Conservation (phyloP, 2,113 vertebrate species). For the Plestiodon gilberti region DNA sequence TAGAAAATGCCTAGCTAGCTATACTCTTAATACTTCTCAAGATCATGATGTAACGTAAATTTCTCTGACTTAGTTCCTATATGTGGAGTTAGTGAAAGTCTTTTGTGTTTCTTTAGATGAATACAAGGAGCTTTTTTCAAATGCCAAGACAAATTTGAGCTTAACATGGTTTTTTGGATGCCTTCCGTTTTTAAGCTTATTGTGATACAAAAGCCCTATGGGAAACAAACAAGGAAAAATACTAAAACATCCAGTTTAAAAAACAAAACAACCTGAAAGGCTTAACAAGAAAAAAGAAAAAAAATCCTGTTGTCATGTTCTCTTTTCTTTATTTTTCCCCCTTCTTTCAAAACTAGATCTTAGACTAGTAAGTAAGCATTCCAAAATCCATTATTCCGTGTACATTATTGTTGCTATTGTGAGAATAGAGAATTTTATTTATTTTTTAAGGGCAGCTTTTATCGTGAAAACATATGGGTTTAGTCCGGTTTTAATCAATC, state of each 20-base stretch:
- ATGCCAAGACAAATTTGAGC: conserved; percentile 70
- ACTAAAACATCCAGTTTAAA: conserved; percentile 70
- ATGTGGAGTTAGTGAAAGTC: conserved; percentile 80
- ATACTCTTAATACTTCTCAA: conserved; percentile 78
- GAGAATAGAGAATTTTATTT: conserved; percentile 85
- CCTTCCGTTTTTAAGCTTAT: conserved; percentile 72
- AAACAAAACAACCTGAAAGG: conserved; percentile 45
- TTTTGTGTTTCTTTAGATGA: conserved; percentile 80
- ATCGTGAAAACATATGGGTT: conserved; percentile 80
- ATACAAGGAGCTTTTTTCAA: conserved; percentile 73
- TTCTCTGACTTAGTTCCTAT: conserved; percentile 78
- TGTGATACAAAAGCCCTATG: conserved; percentile 72
- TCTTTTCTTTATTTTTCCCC: conserved; percentile 40
- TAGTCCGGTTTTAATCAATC: conserved; percentile 78
- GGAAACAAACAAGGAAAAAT: conserved; percentile 71
- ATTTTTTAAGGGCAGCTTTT: conserved; percentile 87
- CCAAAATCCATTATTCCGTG: conserved; percentile 78
- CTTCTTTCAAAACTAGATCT: conserved; percentile 76
- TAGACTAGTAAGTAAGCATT: conserved; percentile 77
- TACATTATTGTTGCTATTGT: conserved; percentile 83
- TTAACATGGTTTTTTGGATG: conserved; percentile 53
- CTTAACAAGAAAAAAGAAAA: conserved; percentile 61
- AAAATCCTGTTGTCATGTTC: conserved; percentile 66
- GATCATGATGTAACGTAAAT: conserved; percentile 73
- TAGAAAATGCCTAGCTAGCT: conserved; percentile 80